Evolutionary conservation across 2,797 vertebrate species (phyloP).

Genomic region (Glyptemys insculpta): DNA sequence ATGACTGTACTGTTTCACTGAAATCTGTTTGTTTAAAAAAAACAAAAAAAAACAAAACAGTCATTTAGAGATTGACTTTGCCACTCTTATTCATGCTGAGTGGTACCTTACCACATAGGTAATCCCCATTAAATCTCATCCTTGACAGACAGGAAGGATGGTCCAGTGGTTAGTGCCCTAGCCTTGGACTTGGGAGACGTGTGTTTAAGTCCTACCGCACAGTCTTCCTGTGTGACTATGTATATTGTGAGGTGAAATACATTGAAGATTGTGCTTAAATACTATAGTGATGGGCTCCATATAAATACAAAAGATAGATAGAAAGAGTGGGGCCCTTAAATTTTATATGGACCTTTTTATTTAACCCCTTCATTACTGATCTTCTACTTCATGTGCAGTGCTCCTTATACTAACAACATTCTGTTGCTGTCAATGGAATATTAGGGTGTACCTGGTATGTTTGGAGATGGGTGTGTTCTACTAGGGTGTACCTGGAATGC

Average conservation of each 20-base stretch:
- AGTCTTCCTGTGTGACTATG: not conserved
- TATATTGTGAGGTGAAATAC: not conserved
- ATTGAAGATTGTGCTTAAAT: not conserved
- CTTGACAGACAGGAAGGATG: not conserved
- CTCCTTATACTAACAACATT: not conserved
- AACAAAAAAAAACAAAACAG: not conserved
- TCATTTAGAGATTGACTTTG: not conserved
- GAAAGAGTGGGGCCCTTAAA: not conserved
- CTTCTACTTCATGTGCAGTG: conserved; percentile 10
- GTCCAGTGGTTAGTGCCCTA: not conserved
- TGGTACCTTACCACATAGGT: not conserved
- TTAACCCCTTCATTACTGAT: not conserved
- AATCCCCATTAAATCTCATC: not conserved
- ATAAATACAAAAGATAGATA: not conserved
- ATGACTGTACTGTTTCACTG: not conserved
- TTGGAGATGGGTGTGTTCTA: not conserved
- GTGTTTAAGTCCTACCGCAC: not conserved
- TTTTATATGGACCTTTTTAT: conserved; percentile 32
- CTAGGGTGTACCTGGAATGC: too few species aligned
- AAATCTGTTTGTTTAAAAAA: not conserved
- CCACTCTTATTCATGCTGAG: not conserved
- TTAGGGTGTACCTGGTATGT: not conserved
- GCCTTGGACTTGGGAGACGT: not conserved
- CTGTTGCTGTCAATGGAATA: not conserved
- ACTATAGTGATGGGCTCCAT: not conserved